Evolutionary conservation across 2,888 invertebrate species (phyloP).

Genomic region (Pocota personata): DNA sequence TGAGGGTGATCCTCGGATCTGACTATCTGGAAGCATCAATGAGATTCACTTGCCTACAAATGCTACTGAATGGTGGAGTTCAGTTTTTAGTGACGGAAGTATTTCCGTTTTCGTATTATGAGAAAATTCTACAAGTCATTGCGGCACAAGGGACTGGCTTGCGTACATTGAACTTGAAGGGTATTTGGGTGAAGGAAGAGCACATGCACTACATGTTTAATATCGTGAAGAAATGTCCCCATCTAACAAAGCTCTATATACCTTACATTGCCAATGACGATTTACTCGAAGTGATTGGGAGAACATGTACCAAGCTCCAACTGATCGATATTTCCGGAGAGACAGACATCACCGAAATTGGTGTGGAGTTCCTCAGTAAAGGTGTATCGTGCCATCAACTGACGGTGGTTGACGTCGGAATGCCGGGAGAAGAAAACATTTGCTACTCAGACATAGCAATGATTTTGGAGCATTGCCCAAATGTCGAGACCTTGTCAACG

Average conservation of each 20-base stretch:
- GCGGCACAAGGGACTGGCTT: constrained; percentile 86
- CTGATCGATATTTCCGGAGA: constrained; percentile 88
- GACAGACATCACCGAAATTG: constrained; percentile 87
- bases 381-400: constrained; percentile 85
- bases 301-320: constrained; percentile 85
- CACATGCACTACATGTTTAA: constrained; percentile 86
- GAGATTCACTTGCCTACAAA: constrained; percentile 86
- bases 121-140: constrained; percentile 87
- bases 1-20: constrained; percentile 86
- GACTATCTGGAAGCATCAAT: constrained; percentile 88
- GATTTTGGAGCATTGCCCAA: constrained; percentile 86
- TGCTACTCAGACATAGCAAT: constrained; percentile 87
- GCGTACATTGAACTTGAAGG: constrained; percentile 87
- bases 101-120: constrained; percentile 89
- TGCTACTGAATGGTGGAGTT: constrained; percentile 87
- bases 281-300: constrained; percentile 85
- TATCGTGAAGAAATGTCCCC: constrained; percentile 85
- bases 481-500: constrained; percentile 86
- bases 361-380: constrained; percentile 85
- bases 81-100: constrained; percentile 87
- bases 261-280: constrained; percentile 88
- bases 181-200: constrained; percentile 89
- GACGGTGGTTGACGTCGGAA: constrained; percentile 87
- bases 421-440: constrained; percentile 88
- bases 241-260: constrained; percentile 86